Conservation (phyloP, 2,113 vertebrate species). For the Polypterus bichir region DNA sequence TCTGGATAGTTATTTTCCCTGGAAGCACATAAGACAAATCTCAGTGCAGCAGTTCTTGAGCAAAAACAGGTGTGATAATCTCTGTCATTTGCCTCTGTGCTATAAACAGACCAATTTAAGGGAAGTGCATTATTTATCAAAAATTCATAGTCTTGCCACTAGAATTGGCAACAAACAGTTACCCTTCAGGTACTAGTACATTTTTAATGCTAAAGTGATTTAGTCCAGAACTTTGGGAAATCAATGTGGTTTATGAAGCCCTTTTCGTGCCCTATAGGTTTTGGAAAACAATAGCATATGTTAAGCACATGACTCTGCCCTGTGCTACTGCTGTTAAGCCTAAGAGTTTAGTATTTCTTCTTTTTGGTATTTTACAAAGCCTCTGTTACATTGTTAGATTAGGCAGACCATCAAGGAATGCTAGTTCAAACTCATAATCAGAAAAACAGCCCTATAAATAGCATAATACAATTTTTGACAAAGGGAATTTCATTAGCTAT, state of each 20-base stretch:
- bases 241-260: slow-evolving; percentile 68
- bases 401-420: too few species aligned
- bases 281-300: slow-evolving; percentile 78
- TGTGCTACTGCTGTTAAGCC: slow-evolving; percentile 68
- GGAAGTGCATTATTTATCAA: slow-evolving; percentile 54
- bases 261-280: slow-evolving; percentile 77
- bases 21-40: slow-evolving; percentile 64
- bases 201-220: slow-evolving; percentile 78
- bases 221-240: slow-evolving; percentile 75
- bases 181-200: slow-evolving; percentile 74
- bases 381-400: too few species aligned
- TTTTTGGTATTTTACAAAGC: not conserved
- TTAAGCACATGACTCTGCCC: slow-evolving; percentile 72
- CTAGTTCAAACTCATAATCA: too few species aligned
- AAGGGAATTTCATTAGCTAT: too few species aligned
- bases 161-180: slow-evolving; percentile 67
- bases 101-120: slow-evolving; percentile 56
- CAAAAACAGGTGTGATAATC: slow-evolving; percentile 90
- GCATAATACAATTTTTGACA: too few species aligned
- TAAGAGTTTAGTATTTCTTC: slow-evolving; percentile 22
- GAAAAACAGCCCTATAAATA: too few species aligned
- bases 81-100: slow-evolving; percentile 72
- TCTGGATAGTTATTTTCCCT: slow-evolving; percentile 65
- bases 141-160: slow-evolving; percentile 22
- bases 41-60: slow-evolving; percentile 63